Evolutionary conservation across 2,888 invertebrate species (phyloP).

Genomic region (Philonicus albiceps): DNA sequence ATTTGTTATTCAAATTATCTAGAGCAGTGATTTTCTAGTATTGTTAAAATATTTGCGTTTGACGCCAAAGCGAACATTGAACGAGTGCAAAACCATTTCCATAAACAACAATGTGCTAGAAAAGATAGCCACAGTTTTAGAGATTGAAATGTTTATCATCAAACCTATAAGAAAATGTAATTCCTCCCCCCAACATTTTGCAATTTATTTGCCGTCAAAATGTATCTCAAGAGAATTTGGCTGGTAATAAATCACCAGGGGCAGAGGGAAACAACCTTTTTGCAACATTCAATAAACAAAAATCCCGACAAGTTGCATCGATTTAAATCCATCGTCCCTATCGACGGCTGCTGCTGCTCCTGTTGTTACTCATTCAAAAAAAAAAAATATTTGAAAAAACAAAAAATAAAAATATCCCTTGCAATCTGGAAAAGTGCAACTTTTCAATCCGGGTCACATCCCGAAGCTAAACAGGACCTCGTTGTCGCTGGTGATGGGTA

Average conservation of each 20-base stretch:
- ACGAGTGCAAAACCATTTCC: neutral
- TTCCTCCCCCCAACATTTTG: neutral
- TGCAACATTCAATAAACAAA: slow-evolving; percentile 11
- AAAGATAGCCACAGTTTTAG: neutral
- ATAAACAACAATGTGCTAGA: neutral
- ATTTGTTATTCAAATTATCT: no score
- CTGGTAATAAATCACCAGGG: neutral
- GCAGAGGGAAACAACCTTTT: neutral
- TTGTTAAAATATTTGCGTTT: neutral
- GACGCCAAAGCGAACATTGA: neutral
- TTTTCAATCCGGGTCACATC: neutral
- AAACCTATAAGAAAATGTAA: neutral
- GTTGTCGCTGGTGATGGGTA: slow-evolving; percentile 5
- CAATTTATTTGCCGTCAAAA: neutral
- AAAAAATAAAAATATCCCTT: neutral
- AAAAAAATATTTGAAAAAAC: neutral
- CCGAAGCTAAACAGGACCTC: neutral
- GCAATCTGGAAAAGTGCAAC: neutral
- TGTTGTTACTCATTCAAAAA: neutral
- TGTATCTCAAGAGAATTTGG: neutral
- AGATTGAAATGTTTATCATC: neutral
- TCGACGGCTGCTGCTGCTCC: neutral
- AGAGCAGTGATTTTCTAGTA: neutral
- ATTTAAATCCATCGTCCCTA: neutral
- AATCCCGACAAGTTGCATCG: neutral